Percentiles rank a stretch among this genome's conserved stretches.
Evolutionary conservation across 2,888 invertebrate genomes (phyloP).

Genomic region (Erynnis tages): DNA sequence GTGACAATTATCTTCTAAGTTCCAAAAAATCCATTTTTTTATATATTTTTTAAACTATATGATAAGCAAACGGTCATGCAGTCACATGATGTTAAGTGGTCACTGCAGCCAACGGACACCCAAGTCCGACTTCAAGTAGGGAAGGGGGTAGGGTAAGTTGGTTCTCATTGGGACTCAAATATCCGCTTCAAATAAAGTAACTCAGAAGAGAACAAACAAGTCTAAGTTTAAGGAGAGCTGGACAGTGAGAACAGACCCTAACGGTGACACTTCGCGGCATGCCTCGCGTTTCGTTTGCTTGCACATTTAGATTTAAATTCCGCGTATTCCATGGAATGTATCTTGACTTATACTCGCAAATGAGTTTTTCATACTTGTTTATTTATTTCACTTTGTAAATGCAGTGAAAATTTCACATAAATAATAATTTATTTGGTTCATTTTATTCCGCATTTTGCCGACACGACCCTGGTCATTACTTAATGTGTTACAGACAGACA

Average conservation of each 20-base stretch:
- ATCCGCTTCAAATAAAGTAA: not conserved
- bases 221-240: not conserved
- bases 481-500: too few species aligned
- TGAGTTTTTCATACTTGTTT: not conserved
- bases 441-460: too few species aligned
- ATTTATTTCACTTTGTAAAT: not conserved
- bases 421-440: too few species aligned
- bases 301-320: not conserved
- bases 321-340: not conserved
- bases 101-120: too few species aligned
- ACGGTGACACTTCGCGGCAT: not conserved
- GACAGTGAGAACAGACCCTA: not conserved
- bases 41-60: too few species aligned
- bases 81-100: too few species aligned
- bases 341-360: not conserved
- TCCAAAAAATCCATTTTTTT: too few species aligned
- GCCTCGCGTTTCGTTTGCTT: not conserved
- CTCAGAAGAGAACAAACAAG: not conserved
- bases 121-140: too few species aligned
- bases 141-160: not conserved
- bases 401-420: too few species aligned
- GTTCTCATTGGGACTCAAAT: not conserved
- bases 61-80: too few species aligned
- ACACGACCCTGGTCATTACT: too few species aligned
- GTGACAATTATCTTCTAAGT: too few species aligned